Conservation (phyloP, 2,888 invertebrate species). For the Xanthostigma xanthostigma region DNA sequence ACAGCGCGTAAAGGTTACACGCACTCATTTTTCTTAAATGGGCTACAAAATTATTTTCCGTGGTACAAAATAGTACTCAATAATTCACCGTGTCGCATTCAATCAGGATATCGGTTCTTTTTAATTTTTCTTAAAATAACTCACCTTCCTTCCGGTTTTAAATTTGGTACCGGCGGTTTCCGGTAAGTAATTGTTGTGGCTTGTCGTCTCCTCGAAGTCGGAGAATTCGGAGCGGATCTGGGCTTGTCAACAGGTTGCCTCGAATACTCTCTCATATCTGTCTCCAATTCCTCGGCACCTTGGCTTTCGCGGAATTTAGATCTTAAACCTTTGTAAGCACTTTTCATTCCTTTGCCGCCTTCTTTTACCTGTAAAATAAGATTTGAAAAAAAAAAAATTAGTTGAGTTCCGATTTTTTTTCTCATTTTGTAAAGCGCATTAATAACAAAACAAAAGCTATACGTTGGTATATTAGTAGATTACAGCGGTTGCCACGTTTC, state of each 20-base stretch:
- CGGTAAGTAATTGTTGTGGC: constrained; percentile 23
- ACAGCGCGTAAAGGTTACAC: no score
- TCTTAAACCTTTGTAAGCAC: constrained; percentile 60
- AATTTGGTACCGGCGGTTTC: constrained; percentile 24
- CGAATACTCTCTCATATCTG: constrained; percentile 17
- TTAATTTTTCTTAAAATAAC: background rate
- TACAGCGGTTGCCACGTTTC: no score
- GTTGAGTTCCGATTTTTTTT: no score
- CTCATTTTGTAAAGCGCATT: no score
- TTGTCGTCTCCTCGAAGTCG: constrained; percentile 34
- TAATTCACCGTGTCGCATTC: no score
- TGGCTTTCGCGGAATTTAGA: constrained; percentile 40
- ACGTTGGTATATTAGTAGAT: no score
- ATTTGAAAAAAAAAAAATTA: no score
- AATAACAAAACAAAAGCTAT: no score
- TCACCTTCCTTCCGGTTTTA: constrained; percentile 25
- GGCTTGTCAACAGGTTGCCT: constrained; percentile 28
- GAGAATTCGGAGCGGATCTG: constrained; percentile 50
- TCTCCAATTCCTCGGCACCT: constrained; percentile 22
- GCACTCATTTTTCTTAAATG: no score
- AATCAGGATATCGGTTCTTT: background rate
- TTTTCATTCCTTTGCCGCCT: constrained; percentile 59
- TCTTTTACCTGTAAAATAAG: constrained; percentile 44
- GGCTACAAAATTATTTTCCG: no score
- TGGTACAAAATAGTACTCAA: no score